Conservation (phyloP, 2,888 invertebrate species). For the Brachyptera risi region DNA sequence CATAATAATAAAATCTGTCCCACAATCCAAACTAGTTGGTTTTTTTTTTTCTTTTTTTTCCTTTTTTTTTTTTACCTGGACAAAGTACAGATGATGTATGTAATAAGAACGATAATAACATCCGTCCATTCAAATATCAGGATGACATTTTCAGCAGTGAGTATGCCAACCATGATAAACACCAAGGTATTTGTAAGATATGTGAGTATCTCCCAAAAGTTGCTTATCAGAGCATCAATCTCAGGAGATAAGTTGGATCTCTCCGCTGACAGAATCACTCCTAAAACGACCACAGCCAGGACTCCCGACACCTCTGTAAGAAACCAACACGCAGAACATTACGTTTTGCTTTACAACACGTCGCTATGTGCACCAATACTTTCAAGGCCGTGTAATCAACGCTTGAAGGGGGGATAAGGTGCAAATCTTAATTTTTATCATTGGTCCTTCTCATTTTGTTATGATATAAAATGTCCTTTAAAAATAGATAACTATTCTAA, state of each 20-base stretch:
- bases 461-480: too few species aligned
- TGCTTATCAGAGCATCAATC: neutral
- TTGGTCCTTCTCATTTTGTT: too few species aligned
- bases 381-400: too few species aligned
- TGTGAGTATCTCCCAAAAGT: neutral
- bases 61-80: neutral
- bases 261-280: neutral
- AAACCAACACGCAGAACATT: too few species aligned
- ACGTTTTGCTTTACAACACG: too few species aligned
- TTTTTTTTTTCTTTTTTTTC: too few species aligned
- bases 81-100: neutral
- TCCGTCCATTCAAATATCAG: conserved; percentile 46
- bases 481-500: too few species aligned
- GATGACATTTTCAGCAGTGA: conserved; percentile 53
- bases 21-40: too few species aligned
- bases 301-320: neutral
- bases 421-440: too few species aligned
- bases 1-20: too few species aligned
- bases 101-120: conserved; percentile 49
- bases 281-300: neutral
- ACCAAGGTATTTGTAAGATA: conserved; percentile 51
- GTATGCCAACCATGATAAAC: conserved; percentile 58
- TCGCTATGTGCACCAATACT: too few species aligned
- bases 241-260: neutral
- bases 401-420: too few species aligned